phyloP scores from a whole-genome alignment of 2,113 vertebrate genomes.

The Gorilla gorilla region DNA sequence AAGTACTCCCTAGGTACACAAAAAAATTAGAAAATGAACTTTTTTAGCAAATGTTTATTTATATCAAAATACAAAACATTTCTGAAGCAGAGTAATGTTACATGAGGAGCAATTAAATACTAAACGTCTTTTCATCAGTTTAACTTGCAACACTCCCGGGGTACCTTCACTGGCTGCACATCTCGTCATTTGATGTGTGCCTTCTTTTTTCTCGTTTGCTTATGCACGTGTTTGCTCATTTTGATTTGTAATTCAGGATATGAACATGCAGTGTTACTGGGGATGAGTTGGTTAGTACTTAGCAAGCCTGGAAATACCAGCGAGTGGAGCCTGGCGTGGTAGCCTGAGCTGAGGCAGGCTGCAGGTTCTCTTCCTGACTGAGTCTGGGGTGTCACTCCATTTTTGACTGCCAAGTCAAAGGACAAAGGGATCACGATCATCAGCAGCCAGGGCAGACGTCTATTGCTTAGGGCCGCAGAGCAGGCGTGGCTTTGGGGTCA shows the following conservation, averaged over 20 bases:
- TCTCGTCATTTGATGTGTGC: neutral
- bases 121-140: constrained; percentile 70
- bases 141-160: constrained; percentile 80
- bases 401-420: constrained; percentile 75
- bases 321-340: constrained; percentile 74
- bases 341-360: constrained; percentile 76
- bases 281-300: constrained; percentile 78
- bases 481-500: constrained; percentile 45
- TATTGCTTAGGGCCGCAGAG: constrained; percentile 84
- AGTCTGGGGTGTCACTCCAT: constrained; percentile 5
- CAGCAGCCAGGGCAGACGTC: constrained; percentile 74
- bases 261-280: constrained; percentile 84
- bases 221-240: neutral
- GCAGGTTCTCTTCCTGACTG: constrained; percentile 39
- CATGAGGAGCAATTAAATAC: constrained; percentile 85
- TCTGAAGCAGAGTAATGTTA: constrained; percentile 89
- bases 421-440: constrained; percentile 75
- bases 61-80: constrained; percentile 92
- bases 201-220: neutral
- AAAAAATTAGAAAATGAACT: constrained; percentile 50
- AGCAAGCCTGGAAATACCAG: constrained; percentile 85
- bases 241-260: constrained; percentile 59
- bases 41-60: constrained; percentile 89
- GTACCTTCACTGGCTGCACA: constrained; percentile 76
- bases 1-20: neutral